A percentile compares a stretch with the other conserved stretches of the same genome.
Evolutionary conservation across 2,113 vertebrate species (phyloP).

Genomic region (Mixornis gularis): DNA sequence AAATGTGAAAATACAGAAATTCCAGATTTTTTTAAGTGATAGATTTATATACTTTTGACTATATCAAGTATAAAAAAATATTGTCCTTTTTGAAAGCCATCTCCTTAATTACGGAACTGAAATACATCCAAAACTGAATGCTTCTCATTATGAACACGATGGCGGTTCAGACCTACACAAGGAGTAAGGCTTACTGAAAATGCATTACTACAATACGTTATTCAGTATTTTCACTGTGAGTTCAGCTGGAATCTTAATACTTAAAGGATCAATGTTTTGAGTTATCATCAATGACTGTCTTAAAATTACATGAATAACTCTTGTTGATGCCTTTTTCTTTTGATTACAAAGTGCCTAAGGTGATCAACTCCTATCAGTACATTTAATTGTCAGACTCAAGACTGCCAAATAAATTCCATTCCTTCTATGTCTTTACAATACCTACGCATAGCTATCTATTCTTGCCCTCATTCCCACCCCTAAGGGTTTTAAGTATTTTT

Average conservation of each 20-base stretch:
- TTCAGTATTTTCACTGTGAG: background rate
- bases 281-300: background rate
- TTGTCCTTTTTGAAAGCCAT: background rate
- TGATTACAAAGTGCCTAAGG: background rate
- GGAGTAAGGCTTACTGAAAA: background rate
- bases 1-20: background rate
- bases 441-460: background rate
- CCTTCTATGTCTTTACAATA: background rate
- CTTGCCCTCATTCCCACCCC: background rate
- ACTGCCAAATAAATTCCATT: background rate
- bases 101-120: background rate
- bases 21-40: background rate
- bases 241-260: background rate
- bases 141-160: background rate
- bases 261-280: background rate
- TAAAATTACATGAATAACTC: background rate
- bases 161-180: background rate
- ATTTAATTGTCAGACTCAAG: background rate
- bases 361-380: background rate
- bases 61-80: background rate
- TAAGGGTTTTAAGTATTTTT: background rate
- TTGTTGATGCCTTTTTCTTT: background rate
- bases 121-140: background rate
- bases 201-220: background rate
- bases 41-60: background rate